A percentile compares a stretch with the other conserved stretches of the same genome.
Evolutionary conservation across 2,113 vertebrate genomes (phyloP).

Genomic region (Gorilla gorilla): DNA sequence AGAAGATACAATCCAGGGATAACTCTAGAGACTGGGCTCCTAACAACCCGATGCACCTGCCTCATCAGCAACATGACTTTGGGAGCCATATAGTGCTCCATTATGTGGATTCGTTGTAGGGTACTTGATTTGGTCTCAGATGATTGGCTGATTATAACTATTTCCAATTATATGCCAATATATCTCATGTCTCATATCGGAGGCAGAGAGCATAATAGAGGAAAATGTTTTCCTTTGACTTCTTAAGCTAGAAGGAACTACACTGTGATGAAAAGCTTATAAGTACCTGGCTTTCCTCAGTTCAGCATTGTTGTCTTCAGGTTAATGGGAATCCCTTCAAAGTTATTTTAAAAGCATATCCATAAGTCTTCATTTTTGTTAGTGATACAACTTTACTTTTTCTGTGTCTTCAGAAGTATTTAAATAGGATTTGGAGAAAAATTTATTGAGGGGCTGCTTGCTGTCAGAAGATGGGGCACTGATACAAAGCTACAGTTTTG

Average conservation of each 20-base stretch:
- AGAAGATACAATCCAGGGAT: neutral
- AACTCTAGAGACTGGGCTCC: neutral
- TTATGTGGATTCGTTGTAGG: too few relatives aligned
- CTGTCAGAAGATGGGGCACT: neutral
- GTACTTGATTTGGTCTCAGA: neutral
- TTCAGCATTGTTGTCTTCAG: neutral
- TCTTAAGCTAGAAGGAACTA: neutral
- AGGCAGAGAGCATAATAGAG: neutral
- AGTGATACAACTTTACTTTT: neutral
- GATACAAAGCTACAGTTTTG: neutral
- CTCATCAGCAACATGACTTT: neutral
- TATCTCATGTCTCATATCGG: neutral
- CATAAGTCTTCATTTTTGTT: neutral
- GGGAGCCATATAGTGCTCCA: neutral
- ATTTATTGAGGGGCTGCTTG: neutral
- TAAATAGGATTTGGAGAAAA: constrained; percentile 8
- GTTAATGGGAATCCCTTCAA: neutral
- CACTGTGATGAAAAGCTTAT: neutral
- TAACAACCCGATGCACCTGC: neutral
- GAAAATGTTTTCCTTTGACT: neutral
- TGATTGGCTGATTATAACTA: neutral
- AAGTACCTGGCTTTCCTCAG: neutral
- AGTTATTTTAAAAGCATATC: neutral
- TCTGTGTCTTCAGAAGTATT: neutral
- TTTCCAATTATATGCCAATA: neutral